Base-by-base conservation (phyloP, 2,888 invertebrate species). In the Calameuta idolon region DNA sequence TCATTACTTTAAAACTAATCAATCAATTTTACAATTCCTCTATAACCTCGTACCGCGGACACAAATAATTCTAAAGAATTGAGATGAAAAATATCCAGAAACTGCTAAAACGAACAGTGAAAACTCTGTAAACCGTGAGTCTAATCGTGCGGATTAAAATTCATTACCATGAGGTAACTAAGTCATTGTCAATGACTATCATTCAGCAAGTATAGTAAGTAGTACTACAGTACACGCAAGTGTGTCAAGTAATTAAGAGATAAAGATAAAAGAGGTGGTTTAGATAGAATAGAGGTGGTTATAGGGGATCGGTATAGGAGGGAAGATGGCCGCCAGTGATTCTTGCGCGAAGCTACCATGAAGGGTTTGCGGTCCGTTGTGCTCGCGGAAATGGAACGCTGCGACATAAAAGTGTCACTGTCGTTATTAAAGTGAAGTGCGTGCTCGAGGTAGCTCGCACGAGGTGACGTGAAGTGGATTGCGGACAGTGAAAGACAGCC, bases 251-350 rank as follows among this genome's bases (percentile, higher is more conserved):
- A 55, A 55, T 55, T 55, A 55, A 55, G 9, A 23, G 23, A 55
- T 55, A 23, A 55, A 55, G 55, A 55, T 55, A 55, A 55, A 55
- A 23, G 55, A 55, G 55, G 23, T 23, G 23, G 55, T 23, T 55
- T 55, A 55, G 55, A 55, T 23, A 55, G 55, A 55, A 55, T 23
- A 55, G 55, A 55, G 23, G 55, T 23, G 23, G 55, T 55, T 40
- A 55, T 55, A 55, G 55, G 76, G 33, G 78, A 79, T 79, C 76
- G 75, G 79, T 77, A n/a, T 79, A 55, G 55, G 83, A 81, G 85
- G 84, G 85, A 89, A 88, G 86, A 89, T 89, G 89, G 89, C 89
- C 83, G 89, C 84, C 84, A 79, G 81, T 81, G 81, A 85, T 86
- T 83, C 81, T 79, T 78, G 79, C 79, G 83, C 73, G 82, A 81